phyloP scores from a whole-genome alignment of 2,888 invertebrate genomes.

The Macrosoma leucophasiata region DNA sequence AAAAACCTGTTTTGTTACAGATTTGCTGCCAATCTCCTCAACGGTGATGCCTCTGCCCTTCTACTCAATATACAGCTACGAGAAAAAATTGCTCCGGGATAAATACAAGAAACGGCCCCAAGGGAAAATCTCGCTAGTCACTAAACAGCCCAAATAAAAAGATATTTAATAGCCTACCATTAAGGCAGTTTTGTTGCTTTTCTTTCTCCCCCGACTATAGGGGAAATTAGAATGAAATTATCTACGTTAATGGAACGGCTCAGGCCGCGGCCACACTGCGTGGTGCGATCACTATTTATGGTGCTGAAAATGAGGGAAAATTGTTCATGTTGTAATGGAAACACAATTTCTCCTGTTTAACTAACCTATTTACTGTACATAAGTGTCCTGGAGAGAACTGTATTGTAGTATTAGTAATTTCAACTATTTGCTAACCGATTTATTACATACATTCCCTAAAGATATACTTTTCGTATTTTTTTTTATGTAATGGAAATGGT shows the following conservation, averaged over 20 bases:
- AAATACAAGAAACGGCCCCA: conserved; percentile 56
- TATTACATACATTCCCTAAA: too few relatives aligned
- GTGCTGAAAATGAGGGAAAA: too few relatives aligned
- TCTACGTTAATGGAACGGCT: conserved; percentile 13
- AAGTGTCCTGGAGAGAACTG: too few relatives aligned
- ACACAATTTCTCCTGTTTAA: too few relatives aligned
- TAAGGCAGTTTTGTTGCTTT: conserved; percentile 20
- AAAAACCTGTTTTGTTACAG: too few relatives aligned
- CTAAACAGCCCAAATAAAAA: conserved; percentile 54
- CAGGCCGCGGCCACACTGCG: conserved; percentile 5
- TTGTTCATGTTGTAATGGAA: too few relatives aligned
- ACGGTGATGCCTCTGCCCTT: conserved; percentile 62
- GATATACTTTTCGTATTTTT: too few relatives aligned
- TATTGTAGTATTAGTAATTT: too few relatives aligned
- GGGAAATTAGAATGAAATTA: conserved; percentile 24
- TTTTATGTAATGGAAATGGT: too few relatives aligned
- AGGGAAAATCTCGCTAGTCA: conserved; percentile 61
- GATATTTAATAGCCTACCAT: conserved; percentile 25
- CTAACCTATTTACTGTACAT: too few relatives aligned
- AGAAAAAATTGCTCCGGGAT: conserved; percentile 57
- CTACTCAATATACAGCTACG: conserved; percentile 57
- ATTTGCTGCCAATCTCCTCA: conserved; percentile 61
- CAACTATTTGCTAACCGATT: too few relatives aligned
- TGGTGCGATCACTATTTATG: too few relatives aligned
- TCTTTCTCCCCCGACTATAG: conserved; percentile 14